Evolutionary conservation across 37 sponge, comb jelly and placozoan species (phyloP), one percentile per base, ranked within the genome.

Genomic region (Cliona cf. orientalis): DNA sequence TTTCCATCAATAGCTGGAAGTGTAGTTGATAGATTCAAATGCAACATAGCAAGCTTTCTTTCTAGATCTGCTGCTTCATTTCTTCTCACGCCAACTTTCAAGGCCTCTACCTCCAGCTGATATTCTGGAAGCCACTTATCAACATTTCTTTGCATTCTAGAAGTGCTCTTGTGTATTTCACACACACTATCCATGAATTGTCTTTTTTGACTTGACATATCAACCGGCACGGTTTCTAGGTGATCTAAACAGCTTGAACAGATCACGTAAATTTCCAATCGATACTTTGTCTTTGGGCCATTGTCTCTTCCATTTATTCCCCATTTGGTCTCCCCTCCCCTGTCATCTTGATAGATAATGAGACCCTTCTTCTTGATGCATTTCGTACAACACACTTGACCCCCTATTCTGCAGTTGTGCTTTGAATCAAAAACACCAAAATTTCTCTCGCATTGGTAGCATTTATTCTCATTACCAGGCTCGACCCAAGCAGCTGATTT

Each of bases 351-450:
- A 43, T 77, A 91, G n/a, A 91, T 37, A 1, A 91, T 5, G n/a
- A n/a, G n/a, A n/a, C 3, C 86, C 28, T 29, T 87, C 78, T 17
- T 86, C 77, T 11, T 78, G 49, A 1, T 39, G 69, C 86, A 86
- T 2, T 70, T 65, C 21, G 62, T 33, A 43, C 92, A 91, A 40
- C 77, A 87, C 36, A 91, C 82, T 29, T 82, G 83, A 5, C 92
- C 92, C 43, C 92, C 86, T 5, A 91, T 49, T 9, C 92, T 73
- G 44, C 92, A 91, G 78, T 91, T 63, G 63, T 79, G 28, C 59
- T 87, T 91, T 6, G 42, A 32, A 0, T n/a, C 5, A 22, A 87
- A 35, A 2, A 73, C 21, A 22, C 69, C 66, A 2, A 88, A 72
- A 21, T 34, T 22, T 14, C 5, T 9, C 2, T 38, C 34, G 35